Evolutionary conservation across 2,113 vertebrate genomes (phyloP).

Genomic region (Melospiza georgiana): DNA sequence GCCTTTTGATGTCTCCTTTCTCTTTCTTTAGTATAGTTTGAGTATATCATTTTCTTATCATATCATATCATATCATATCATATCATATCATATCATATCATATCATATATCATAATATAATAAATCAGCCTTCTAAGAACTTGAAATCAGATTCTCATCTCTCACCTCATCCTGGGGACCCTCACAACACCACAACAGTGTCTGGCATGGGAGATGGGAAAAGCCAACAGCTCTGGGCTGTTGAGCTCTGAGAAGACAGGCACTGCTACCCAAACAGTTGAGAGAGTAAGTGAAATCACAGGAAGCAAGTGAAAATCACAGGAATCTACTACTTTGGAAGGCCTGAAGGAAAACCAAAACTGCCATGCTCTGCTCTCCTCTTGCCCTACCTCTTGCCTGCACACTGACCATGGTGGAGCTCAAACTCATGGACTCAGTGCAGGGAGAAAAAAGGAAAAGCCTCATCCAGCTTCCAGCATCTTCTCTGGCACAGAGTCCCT

Average conservation of each 20-base stretch:
- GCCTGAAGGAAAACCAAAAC: not conserved
- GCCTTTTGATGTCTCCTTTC: no score
- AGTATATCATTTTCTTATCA: no score
- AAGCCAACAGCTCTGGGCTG: not conserved
- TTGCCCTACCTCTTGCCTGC: not conserved
- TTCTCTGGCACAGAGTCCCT: not conserved
- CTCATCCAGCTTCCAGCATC: not conserved
- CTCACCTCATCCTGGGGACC: no score
- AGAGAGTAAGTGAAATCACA: not conserved
- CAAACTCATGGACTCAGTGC: not conserved
- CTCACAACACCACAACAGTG: no score
- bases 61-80: no score
- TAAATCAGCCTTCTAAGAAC: no score
- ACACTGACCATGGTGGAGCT: not conserved
- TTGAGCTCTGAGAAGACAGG: not conserved
- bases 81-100: no score
- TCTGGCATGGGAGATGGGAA: not conserved
- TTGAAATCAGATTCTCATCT: no score
- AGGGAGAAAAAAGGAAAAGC: not conserved
- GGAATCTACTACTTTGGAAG: not conserved
- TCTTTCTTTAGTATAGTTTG: no score
- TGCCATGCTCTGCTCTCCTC: accelerated
- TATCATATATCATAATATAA: no score
- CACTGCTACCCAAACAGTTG: not conserved
- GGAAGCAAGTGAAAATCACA: not conserved